A percentile compares a stretch with the other conserved stretches of the same genome.
Evolutionary conservation across 2,113 vertebrate genomes (phyloP).

Genomic region (Numida meleagris): DNA sequence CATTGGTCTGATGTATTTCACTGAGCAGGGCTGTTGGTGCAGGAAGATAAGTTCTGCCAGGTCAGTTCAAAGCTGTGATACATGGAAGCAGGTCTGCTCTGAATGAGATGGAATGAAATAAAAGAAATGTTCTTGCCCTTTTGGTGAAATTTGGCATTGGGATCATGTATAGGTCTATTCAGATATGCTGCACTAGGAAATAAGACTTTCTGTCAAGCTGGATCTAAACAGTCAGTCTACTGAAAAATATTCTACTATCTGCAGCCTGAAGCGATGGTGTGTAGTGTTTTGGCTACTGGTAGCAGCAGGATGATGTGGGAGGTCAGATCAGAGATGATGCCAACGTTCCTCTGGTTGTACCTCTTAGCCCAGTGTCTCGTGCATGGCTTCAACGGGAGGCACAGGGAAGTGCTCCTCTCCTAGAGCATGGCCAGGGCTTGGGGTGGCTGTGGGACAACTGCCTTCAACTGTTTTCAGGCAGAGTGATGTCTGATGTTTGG

Average conservation of each 20-base stretch:
- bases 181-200: neutral
- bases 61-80: neutral
- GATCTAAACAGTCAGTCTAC: neutral
- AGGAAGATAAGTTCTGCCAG: neutral
- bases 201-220: neutral
- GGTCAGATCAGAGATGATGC: neutral
- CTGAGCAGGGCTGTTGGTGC: neutral
- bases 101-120: neutral
- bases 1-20: neutral
- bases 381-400: neutral
- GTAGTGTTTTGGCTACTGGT: neutral
- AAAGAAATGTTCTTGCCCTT: neutral
- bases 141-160: neutral
- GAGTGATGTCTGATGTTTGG: neutral
- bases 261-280: neutral
- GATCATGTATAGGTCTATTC: neutral
- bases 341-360: neutral
- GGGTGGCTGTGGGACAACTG: neutral
- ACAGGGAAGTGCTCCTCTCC: neutral
- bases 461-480: rapidly evolving
- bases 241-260: neutral
- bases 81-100: neutral
- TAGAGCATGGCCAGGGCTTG: neutral
- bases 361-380: neutral
- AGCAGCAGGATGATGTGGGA: neutral